Conservation (phyloP, 64 coral and sea anemone species). For the Dendrophyllia cribrosa region DNA sequence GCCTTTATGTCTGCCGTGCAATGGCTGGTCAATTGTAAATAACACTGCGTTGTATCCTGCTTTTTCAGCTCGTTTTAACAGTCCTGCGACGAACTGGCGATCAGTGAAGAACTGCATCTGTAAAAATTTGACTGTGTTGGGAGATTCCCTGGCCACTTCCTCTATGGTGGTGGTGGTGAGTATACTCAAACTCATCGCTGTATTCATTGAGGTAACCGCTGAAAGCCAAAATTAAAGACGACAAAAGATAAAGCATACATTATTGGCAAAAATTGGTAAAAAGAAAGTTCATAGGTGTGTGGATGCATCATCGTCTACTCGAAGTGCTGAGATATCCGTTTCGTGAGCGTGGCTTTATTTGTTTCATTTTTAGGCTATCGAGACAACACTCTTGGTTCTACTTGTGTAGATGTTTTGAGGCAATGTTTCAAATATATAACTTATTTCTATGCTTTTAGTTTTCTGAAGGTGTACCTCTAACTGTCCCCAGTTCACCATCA, state of each 20-base stretch:
- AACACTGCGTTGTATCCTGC: slow-evolving; percentile 5
- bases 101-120: slow-evolving; percentile 26
- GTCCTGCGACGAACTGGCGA: not conserved
- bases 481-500: slow-evolving; percentile 80
- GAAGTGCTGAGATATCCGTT: too few species aligned
- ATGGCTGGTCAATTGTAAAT: slow-evolving; percentile 8
- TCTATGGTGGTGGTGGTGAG: not conserved
- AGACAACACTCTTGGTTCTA: too few species aligned
- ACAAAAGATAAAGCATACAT: too few species aligned
- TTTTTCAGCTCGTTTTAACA: slow-evolving; percentile 28
- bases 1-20: not conserved
- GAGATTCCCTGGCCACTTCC: slow-evolving; percentile 10
- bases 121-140: slow-evolving; percentile 12
- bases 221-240: not conserved
- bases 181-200: slow-evolving; percentile 7
- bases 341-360: too few species aligned
- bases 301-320: too few species aligned
- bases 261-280: too few species aligned
- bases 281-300: too few species aligned
- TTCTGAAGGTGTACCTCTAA: slow-evolving; percentile 37
- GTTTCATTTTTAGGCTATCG: too few species aligned
- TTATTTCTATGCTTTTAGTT: not conserved
- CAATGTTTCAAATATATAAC: too few species aligned
- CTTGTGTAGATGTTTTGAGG: too few species aligned
- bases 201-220: not conserved